Percentiles rank a stretch among this genome's conserved stretches.
These are phyloP conservation scores for Solen grandis DNA, from an alignment of 1,140 invertebrate species.

Conservation along the genomic window DNA sequence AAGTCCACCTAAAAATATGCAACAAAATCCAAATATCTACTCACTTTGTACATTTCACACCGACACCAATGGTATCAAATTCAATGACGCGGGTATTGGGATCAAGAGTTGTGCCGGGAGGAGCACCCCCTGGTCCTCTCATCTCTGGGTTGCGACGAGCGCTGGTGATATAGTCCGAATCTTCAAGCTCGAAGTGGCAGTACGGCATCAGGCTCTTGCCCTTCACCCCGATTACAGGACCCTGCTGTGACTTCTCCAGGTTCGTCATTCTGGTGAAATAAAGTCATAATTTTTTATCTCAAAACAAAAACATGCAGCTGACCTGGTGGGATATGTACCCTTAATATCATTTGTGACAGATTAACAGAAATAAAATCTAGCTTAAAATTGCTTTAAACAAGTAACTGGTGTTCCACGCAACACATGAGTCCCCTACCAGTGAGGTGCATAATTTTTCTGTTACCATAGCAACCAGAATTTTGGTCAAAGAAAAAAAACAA, in stretches of 20 bases:
- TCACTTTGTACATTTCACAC: constrained; percentile 72
- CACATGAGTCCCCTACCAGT: too few species aligned
- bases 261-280: constrained; percentile 73
- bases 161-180: constrained; percentile 80
- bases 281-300: too few species aligned
- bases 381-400: too few species aligned
- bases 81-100: constrained; percentile 80
- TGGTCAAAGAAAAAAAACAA: too few species aligned
- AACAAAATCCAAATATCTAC: constrained; percentile 25
- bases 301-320: too few species aligned
- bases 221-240: constrained; percentile 76
- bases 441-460: too few species aligned
- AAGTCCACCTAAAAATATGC: too few species aligned
- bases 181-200: constrained; percentile 81
- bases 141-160: constrained; percentile 78
- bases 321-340: too few species aligned
- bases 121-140: constrained; percentile 75
- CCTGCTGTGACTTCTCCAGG: constrained; percentile 73
- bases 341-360: too few species aligned
- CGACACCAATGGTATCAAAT: constrained; percentile 77
- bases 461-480: too few species aligned
- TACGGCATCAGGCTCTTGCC: constrained; percentile 79
- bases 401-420: too few species aligned
- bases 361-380: too few species aligned
- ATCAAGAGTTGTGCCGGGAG: constrained; percentile 78